Base-by-base conservation (phyloP, 2,888 invertebrate genomes). In the Dyspetes luteomarginatus region DNA sequence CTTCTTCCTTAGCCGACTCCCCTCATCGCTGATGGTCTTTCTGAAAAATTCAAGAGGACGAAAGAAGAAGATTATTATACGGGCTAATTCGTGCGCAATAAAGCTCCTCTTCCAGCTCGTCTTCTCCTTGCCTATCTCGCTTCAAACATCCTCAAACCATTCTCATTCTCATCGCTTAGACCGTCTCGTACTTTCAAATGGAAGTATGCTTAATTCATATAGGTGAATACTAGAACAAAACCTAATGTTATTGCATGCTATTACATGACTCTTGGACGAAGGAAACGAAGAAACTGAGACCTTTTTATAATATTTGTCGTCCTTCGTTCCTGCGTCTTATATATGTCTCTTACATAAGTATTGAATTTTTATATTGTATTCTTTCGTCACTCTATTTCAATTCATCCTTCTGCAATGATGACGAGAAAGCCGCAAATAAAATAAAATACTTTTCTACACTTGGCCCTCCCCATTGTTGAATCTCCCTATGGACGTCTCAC, bases 21-120 rank as follows among this genome's bases (percentile, higher is more conserved):
- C 91, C 91, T 91, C 92, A 92, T 92, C 86, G 91, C 91, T 81
- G 68, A 74, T 67, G 88, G 83, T 87, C 82, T 83, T 85, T 83
- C 91, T 90, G 88, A 4, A 87, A 90, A 82, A 85, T 67, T 74
- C 41, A 84, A 82, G 17, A 75, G 78, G 78, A 71, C 62, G 74
- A 76, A 67, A 60, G 15, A 55, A 15, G 30, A 75, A 69, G 26
- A 81, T 82, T 62, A 83, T 74, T 62, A 56, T 26, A 67, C 41
- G 19, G 58, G 22, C 68, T 41, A 67, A 12, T 19, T 68, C 24
- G 19, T 62, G 52, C 52, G 58, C 58, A 65, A 19, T 22, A 60
- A 22, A 48, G 56, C 36, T 58, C 45, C 26, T 50, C 50, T 48
- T 7, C 17, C 65, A 5, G 17, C n/a, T 75, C 58, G n/a, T 67